Base-by-base conservation (phyloP, 2,888 invertebrate species). In the Phengaris arion region DNA sequence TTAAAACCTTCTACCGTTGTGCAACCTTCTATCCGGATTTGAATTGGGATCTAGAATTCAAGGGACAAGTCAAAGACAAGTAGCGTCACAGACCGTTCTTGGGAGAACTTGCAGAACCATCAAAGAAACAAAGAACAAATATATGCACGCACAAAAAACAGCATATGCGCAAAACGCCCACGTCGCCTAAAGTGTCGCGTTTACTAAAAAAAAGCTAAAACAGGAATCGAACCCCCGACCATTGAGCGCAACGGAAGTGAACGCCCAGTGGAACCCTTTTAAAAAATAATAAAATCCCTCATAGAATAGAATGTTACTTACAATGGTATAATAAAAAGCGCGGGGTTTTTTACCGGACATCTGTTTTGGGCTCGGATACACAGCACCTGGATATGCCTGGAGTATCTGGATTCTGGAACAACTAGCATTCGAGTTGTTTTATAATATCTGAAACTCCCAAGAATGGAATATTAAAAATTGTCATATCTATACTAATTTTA, bases 221-320 rank as follows among this genome's bases (percentile, higher is more conserved):
- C 72, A 52, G 80, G 74, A 82, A 76, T 81, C 80, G 82, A 81
- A 82, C 80, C 85, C 85, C 85, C 81, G 80, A 83, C 78, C 83
- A 82, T 80, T 82, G 80, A 80, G 79, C 79, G 77, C 55, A 77
- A 82, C 86, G 86, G 86, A 87, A 87, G 84, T 84, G 76, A 75
- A 81, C 84, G 87, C 86, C 86, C 82, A 85, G 35, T 85, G 84
- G 85, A 87, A 87, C 87, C 86, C 84, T 86, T 86, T 86, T 78
- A 75, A 80, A 81, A 80, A 80, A 81, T 79, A 80, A 79, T 79
- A 76, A 79, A 79, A 72, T 72, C 74, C 77, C 69, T 76, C 73
- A 75, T 54, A 55, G 75, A 75, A 55, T 54, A 55, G 48, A 74
- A 64, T 75, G 75, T 77, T 77, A 77, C 77, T 78, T 76, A 80